Evolutionary conservation across 2,797 vertebrate species (phyloP), one percentile per base, ranked within the genome.

Genomic region (Acanthurus tractus): DNA sequence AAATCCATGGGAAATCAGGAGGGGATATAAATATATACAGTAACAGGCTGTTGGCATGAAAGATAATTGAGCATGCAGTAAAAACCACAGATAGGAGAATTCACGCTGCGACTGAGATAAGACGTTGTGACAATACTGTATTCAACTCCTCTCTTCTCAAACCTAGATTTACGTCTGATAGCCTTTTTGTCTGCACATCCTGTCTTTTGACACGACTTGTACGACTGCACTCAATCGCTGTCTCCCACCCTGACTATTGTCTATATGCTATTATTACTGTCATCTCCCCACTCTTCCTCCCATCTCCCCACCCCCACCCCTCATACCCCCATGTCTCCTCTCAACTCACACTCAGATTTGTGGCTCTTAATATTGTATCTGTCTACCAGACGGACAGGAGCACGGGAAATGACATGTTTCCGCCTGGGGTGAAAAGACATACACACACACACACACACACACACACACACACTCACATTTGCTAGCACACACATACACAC

Each of bases 281-380:
- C 90, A 92, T 78, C 86, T 79, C 76, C 78, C 77, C 71, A 56
- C 63, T 61, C 83, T 68, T 64, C 75, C 61, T 72, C 76, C 63
- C 62, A 7, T 15, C 59, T 34, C 65, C 66, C 50, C 38, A 42
- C 46, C 70, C 44, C 71, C 52, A 53, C 57, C 65, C 57, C 74
- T 61, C 36, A 74, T 70, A 73, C 77, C 77, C 76, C 74, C 63
- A 77, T 67, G 72, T 92, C 91, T 90, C 84, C 88, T 87, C 87
- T 90, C 88, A 87, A 88, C 87, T 93, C 88, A 76, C 89, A 89
- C 86, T 87, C 90, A 90, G 86, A 92, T 92, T 92, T 93, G 90
- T 94, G 92, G 89, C 87, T 93, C 91, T 93, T 93, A 93, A 94
- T 93, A 93, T 92, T 93, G 92, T 91, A 93, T 94, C 91, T 92